Evolutionary conservation across 2,113 vertebrate genomes (phyloP).

Genomic region (Oenanthe melanoleuca): DNA sequence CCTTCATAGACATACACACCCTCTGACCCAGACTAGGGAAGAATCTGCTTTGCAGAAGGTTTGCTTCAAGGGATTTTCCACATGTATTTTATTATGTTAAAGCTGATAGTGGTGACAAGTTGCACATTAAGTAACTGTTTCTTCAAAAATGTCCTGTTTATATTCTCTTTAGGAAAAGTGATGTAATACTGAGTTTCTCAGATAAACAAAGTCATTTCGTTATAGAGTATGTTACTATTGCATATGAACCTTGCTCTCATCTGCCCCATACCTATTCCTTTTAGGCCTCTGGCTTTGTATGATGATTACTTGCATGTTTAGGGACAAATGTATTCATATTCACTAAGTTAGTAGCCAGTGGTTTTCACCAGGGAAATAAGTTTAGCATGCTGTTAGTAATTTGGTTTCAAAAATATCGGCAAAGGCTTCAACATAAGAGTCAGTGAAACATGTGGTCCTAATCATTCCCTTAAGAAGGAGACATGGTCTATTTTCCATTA

Average conservation of each 20-base stretch:
- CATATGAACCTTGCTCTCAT: conserved; percentile 16
- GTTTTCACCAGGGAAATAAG: conserved; percentile 78
- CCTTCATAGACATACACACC: conserved; percentile 65
- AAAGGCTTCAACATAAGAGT: conserved; percentile 62
- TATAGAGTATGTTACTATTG: conserved; percentile 30
- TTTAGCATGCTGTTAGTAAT: conserved; percentile 74
- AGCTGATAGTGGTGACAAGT: conserved; percentile 74
- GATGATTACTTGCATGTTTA: conserved; percentile 62
- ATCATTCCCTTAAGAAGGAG: conserved; percentile 75
- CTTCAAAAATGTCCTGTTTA: conserved; percentile 71
- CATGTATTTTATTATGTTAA: conserved; percentile 74
- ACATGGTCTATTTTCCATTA: conserved; percentile 79
- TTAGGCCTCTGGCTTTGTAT: neutral
- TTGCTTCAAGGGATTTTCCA: conserved; percentile 72
- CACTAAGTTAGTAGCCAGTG: conserved; percentile 74
- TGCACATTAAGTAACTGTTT: conserved; percentile 74
- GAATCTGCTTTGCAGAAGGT: conserved; percentile 60
- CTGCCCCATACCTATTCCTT: conserved; percentile 23
- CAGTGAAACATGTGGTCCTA: conserved; percentile 77
- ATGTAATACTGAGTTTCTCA: conserved; percentile 65
- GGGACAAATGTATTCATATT: conserved; percentile 43
- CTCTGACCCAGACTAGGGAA: conserved; percentile 61
- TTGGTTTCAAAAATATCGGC: conserved; percentile 64
- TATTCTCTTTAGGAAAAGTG: conserved; percentile 69
- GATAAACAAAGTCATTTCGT: conserved; percentile 66